Evolutionary conservation across 2,797 vertebrate genomes (phyloP).

Genomic region (Miichthys miiuy): DNA sequence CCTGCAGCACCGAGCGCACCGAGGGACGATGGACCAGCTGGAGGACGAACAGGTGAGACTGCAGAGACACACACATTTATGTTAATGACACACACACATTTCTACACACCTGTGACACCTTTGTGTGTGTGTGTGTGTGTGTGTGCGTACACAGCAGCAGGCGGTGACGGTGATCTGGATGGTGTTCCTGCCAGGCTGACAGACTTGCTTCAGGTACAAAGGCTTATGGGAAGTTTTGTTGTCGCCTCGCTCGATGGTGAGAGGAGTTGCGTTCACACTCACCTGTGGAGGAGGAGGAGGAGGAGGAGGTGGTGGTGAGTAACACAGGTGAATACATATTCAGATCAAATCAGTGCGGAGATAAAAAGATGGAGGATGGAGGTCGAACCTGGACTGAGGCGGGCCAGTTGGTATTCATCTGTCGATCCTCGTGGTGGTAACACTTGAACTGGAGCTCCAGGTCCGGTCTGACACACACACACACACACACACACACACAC

Average conservation of each 20-base stretch:
- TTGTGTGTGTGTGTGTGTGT: not conserved
- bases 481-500: constrained; percentile 26
- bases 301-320: not conserved
- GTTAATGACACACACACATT: too few relatives aligned
- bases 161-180: constrained; percentile 97
- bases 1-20: constrained; percentile 93
- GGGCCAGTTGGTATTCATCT: constrained; percentile 97
- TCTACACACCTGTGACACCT: too few relatives aligned
- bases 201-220: constrained; percentile 93
- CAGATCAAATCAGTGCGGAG: accelerated
- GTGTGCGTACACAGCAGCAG: constrained; percentile 90
- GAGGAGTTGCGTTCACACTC: constrained; percentile 93
- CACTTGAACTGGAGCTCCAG: constrained; percentile 97
- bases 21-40: constrained; percentile 94
- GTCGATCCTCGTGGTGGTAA: constrained; percentile 95
- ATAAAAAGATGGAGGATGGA: constrained; percentile 8
- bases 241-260: constrained; percentile 93
- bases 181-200: constrained; percentile 94
- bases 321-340: too few relatives aligned
- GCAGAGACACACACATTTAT: constrained; percentile 32
- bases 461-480: constrained; percentile 86
- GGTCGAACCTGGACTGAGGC: constrained; percentile 92
- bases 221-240: constrained; percentile 96
- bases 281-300: constrained; percentile 80
- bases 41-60: constrained; percentile 96